These are phyloP conservation scores for Phoenicopterus ruber DNA, from an alignment of 2,113 vertebrate genomes.

Conservation along the genomic window DNA sequence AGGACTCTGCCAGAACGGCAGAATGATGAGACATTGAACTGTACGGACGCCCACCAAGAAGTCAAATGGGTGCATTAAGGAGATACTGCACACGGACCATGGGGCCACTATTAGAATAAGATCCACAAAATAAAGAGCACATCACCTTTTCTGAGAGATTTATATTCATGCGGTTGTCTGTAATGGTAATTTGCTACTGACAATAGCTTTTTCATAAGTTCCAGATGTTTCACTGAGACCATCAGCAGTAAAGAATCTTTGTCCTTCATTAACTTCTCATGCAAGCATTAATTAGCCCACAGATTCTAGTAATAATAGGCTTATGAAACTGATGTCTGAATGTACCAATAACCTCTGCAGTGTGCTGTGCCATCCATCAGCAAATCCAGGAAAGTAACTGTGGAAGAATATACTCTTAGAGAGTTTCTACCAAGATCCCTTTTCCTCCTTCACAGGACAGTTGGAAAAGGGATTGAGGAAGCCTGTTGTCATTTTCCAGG, in stretches of 20 bases:
- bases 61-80: neutral
- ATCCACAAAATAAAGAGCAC: neutral
- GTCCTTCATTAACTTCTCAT: slow-evolving; percentile 46
- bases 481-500: neutral
- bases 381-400: neutral
- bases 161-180: neutral
- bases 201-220: slow-evolving; percentile 31
- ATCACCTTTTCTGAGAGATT: neutral
- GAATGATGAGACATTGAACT: neutral
- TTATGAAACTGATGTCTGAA: neutral
- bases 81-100: neutral
- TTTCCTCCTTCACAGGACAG: neutral
- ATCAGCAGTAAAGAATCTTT: slow-evolving; percentile 24
- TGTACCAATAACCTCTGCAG: neutral
- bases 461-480: neutral
- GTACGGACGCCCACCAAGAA: neutral
- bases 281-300: slow-evolving; percentile 32
- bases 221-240: slow-evolving; percentile 42
- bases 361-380: slow-evolving; percentile 11
- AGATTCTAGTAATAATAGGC: slow-evolving; percentile 2
- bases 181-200: slow-evolving; percentile 19
- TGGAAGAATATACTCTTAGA: neutral
- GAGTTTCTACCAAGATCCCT: neutral
- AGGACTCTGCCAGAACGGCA: neutral
- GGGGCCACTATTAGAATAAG: neutral